A percentile compares a stretch with the other conserved stretches of the same genome.
These are phyloP conservation scores for Heterodera schachtii DNA, from an alignment of 1,140 invertebrate genomes.

Conservation along the genomic window DNA sequence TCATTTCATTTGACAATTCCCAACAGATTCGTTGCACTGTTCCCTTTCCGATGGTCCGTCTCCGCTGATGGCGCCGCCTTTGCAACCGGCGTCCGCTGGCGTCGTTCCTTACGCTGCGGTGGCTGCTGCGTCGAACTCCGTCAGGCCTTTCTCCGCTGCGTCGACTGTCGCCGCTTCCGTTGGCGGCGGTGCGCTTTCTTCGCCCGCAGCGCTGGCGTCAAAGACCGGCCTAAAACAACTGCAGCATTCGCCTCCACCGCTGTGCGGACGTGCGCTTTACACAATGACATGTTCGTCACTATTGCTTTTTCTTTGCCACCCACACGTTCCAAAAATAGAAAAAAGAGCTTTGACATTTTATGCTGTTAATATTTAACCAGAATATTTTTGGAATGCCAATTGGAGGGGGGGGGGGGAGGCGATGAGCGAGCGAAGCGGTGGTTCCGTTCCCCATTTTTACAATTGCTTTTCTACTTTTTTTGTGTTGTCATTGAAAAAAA, in stretches of 20 bases:
- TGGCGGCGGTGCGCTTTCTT: background rate
- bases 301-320: background rate
- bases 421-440: no score
- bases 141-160: background rate
- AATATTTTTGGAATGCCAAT: no score
- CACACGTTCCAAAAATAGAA: no score
- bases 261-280: constrained; percentile 19
- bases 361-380: no score
- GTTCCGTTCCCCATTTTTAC: no score
- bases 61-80: constrained; percentile 3
- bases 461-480: no score
- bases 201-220: background rate
- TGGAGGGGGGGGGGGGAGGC: no score
- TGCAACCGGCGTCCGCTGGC: background rate
- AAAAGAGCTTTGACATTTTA: no score
- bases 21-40: constrained; percentile 11
- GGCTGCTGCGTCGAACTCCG: background rate
- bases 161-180: background rate
- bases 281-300: constrained; percentile 35
- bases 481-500: no score
- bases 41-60: background rate
- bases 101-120: background rate
- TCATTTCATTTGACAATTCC: background rate
- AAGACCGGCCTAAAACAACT: constrained; percentile 11
- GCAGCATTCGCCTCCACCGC: constrained; percentile 12